Percentiles rank a stretch among this genome's conserved stretches.
Evolutionary conservation across 2,113 vertebrate species (phyloP).

Genomic region (Glaucidium brasilianum): DNA sequence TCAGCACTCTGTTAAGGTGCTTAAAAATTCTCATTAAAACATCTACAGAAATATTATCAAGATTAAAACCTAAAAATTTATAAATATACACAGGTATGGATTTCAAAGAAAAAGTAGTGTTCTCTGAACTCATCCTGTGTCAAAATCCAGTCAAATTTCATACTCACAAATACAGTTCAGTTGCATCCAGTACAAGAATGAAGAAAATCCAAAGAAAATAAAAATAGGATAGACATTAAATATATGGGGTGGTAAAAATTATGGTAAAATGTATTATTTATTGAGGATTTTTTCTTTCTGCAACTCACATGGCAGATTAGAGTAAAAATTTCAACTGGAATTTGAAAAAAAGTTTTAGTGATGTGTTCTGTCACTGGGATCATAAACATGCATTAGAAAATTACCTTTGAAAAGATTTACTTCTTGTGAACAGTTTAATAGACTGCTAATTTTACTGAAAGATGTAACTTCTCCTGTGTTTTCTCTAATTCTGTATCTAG

Average conservation of each 20-base stretch:
- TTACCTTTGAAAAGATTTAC: conserved; percentile 26
- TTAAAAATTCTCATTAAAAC: conserved; percentile 45
- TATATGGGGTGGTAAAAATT: neutral
- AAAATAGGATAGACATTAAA: neutral
- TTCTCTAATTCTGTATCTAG: conserved; percentile 16
- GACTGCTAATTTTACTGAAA: conserved; percentile 10
- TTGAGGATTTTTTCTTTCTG: neutral
- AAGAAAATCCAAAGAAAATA: neutral
- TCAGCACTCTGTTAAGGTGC: neutral
- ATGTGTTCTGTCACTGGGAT: neutral
- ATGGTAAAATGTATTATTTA: neutral
- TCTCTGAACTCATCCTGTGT: neutral
- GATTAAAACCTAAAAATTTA: neutral
- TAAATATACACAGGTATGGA: neutral
- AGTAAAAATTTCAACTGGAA: neutral
- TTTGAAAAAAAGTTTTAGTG: neutral
- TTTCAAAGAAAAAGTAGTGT: neutral
- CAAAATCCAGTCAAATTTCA: neutral
- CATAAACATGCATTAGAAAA: neutral
- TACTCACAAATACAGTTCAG: neutral
- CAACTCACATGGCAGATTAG: neutral
- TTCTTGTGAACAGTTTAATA: neutral
- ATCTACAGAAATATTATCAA: neutral
- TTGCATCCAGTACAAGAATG: neutral
- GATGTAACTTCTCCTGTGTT: neutral